Conservation (phyloP, 2,888 invertebrate species). For the Brenthis hecate region DNA sequence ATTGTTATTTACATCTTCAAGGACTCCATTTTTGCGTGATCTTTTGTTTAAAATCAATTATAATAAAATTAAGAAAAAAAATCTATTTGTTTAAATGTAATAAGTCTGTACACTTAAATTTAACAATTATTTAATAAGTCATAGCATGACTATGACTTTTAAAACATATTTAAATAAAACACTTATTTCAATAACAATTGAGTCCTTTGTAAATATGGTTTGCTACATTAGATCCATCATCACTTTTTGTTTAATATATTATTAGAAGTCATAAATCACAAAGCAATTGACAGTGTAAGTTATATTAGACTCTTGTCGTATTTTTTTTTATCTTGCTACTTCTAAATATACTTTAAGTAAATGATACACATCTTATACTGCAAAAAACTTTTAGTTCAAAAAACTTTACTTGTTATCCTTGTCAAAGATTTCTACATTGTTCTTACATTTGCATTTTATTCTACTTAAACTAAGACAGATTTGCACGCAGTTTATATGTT, state of each 20-base stretch:
- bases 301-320: conserved; percentile 2
- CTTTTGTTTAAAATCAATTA: no score
- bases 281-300: not conserved
- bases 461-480: conserved; percentile 26
- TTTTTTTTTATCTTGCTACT: conserved; percentile 10
- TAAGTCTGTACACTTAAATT: no score
- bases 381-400: not conserved
- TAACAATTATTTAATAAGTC: no score
- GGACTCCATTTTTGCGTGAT: no score
- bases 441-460: conserved; percentile 33
- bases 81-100: no score
- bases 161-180: not conserved
- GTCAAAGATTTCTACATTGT: conserved; percentile 24
- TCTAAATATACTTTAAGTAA: conserved; percentile 1
- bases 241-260: conserved; percentile 29
- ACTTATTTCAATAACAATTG: conserved; percentile 4
- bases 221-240: conserved; percentile 25
- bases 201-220: conserved; percentile 11
- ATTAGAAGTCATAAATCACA: conserved; percentile 12
- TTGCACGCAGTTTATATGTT: not conserved
- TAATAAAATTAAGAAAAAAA: no score
- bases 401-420: conserved; percentile 18
- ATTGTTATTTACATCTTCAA: no score
- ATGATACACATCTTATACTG: conserved; percentile 3
- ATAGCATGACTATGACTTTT: not conserved